These are phyloP conservation scores for Myotis brandtii DNA, from an alignment of 2,113 vertebrate species.

Conservation along the genomic window DNA sequence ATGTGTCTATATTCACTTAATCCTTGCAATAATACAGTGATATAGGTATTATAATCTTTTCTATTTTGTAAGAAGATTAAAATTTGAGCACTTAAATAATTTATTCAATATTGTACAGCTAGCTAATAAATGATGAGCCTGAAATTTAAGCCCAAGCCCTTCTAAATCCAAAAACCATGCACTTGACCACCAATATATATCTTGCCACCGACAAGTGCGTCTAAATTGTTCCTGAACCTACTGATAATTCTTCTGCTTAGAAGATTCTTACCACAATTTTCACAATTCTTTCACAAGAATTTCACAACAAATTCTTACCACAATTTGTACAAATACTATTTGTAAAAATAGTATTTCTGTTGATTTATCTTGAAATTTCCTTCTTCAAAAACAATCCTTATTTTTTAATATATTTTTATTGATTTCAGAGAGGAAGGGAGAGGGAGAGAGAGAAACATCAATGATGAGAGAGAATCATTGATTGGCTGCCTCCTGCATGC, in stretches of 20 bases:
- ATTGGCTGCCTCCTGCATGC: no score
- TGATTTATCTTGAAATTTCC: conserved; percentile 27
- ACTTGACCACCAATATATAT: background rate
- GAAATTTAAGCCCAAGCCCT: background rate
- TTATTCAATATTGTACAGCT: background rate
- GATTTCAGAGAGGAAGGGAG: no score
- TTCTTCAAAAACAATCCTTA: background rate
- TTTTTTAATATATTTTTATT: background rate
- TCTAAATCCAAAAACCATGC: background rate
- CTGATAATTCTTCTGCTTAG: conserved; percentile 13
- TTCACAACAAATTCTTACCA: no score
- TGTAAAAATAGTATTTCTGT: background rate
- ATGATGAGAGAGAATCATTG: no score
- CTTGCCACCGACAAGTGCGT: background rate
- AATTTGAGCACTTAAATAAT: background rate
- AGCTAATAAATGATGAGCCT: background rate
- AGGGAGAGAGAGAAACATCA: no score
- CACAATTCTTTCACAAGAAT: background rate
- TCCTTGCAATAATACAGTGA: background rate
- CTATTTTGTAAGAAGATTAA: background rate
- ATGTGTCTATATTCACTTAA: background rate
- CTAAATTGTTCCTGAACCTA: background rate
- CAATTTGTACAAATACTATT: no score
- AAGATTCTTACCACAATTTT: conserved; percentile 7
- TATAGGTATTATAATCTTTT: background rate